A percentile compares a stretch with the other conserved stretches of the same genome.
Evolutionary conservation across 1,140 invertebrate genomes (phyloP).

Genomic region (Zophobas morio): DNA sequence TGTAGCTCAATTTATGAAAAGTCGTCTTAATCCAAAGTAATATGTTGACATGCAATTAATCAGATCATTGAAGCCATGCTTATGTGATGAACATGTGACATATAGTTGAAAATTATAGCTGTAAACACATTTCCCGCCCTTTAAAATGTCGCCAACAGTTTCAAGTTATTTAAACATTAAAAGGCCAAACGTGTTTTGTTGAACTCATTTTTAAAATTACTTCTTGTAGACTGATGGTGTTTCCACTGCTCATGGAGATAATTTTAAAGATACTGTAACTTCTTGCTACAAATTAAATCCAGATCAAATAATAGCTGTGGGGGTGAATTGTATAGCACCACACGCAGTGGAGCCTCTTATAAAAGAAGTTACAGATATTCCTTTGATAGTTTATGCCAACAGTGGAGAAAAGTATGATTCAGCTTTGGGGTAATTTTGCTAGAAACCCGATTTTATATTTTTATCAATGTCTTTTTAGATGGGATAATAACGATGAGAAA

Average conservation of each 20-base stretch:
- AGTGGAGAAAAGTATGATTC: conserved; percentile 75
- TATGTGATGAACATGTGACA: too few relatives aligned
- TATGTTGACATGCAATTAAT: too few relatives aligned
- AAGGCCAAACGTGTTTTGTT: too few relatives aligned
- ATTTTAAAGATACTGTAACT: conserved; percentile 72
- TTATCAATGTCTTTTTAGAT: conserved; percentile 17
- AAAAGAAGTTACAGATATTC: conserved; percentile 66
- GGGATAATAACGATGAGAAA: conserved; percentile 42
- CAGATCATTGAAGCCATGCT: too few relatives aligned
- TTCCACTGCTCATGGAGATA: conserved; percentile 74
- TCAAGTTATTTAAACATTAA: too few relatives aligned
- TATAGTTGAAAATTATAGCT: too few relatives aligned
- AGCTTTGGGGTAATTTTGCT: conserved; percentile 68
- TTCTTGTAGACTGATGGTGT: conserved; percentile 69
- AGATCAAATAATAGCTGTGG: conserved; percentile 72
- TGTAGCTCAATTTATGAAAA: too few relatives aligned
- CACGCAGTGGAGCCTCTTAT: conserved; percentile 69
- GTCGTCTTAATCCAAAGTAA: too few relatives aligned
- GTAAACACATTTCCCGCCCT: too few relatives aligned
- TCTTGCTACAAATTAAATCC: conserved; percentile 65
- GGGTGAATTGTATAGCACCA: conserved; percentile 75
- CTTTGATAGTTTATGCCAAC: conserved; percentile 81
- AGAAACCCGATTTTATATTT: background rate
- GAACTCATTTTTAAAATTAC: too few relatives aligned
- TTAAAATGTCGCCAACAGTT: too few relatives aligned